Conservation (phyloP, 1,140 invertebrate species). For the Anastrepha ludens region DNA sequence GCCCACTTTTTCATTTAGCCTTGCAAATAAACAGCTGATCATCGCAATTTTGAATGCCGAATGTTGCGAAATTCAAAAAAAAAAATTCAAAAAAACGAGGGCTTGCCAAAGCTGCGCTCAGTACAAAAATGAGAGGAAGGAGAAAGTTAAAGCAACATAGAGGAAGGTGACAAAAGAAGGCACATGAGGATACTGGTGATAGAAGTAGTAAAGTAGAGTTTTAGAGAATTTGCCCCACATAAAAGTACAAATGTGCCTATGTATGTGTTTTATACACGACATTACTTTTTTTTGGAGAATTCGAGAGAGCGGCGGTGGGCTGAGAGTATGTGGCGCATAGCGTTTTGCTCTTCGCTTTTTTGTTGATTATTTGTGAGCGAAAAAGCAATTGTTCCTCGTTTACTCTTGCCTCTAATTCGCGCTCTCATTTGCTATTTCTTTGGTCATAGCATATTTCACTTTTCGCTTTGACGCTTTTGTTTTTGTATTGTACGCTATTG, state of each 20-base stretch:
- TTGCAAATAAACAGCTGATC: conserved; percentile 42
- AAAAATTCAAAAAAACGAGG: background rate
- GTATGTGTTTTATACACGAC: too few species aligned
- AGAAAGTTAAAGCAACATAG: background rate
- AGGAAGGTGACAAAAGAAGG: too few species aligned
- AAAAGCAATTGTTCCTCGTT: too few species aligned
- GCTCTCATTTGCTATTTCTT: background rate
- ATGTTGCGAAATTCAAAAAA: conserved; percentile 22
- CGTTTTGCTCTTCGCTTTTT: too few species aligned
- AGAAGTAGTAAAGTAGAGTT: too few species aligned
- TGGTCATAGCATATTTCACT: background rate
- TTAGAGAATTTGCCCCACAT: too few species aligned
- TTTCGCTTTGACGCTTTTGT: background rate
- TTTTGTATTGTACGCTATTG: background rate
- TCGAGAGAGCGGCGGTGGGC: too few species aligned
- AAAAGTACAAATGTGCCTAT: too few species aligned
- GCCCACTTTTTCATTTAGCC: conserved; percentile 40
- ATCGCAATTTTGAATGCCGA: conserved; percentile 18
- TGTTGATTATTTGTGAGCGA: too few species aligned
- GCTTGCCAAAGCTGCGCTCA: background rate
- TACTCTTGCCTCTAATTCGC: background rate
- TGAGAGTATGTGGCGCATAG: background rate
- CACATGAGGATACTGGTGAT: too few species aligned
- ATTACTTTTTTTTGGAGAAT: too few species aligned
- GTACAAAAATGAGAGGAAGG: background rate